Evolutionary conservation across 2,797 vertebrate species (phyloP), one percentile per base, ranked within the genome.

Genomic region (Sparus aurata): DNA sequence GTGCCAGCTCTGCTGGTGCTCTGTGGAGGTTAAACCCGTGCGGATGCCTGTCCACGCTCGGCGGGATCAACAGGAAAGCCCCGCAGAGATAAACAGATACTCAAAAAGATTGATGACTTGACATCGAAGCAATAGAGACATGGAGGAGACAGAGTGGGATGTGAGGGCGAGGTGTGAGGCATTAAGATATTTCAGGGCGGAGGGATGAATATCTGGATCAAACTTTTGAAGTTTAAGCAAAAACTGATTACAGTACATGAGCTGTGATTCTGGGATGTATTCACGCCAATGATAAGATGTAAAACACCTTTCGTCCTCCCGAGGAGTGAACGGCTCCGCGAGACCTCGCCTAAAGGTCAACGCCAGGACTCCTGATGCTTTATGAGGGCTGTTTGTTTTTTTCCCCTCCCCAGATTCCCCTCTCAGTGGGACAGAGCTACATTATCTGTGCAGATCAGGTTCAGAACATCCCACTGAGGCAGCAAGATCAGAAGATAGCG

Each of bases 361-460:
- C 10, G 0, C 16, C 0, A 10, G 55, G 54, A 59, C 53, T 57
- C 20, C 11, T 11, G 7, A 69, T 52, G 38, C 57, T 41, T 60
- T 60, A 67, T 38, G 62, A 22, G 69, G 61, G 58, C 46, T 83
- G 73, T 76, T 84, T 83, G 70, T 71, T 76, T 89, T 77, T 68
- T 46, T 22, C 71, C 59, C 65, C 47, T 22, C 34, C 50, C 25
- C 58, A 54, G 73, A 86, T 87, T 79, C 78, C 64, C 18, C 57
- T 82, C 80, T 58, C 83, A 74, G 83, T 59, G 66, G 76, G 82
- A 84, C n/a, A 49, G 71, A 69, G 88, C 60, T 20, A 86, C 66
- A 70, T 62, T 88, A 88, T 88, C 75, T 75, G 83, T 20, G 60
- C 77, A 73, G 91, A 93, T 94, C 91, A 50, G 72, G 85, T 94